Evolutionary conservation across 1,140 invertebrate genomes (phyloP).

Genomic region (Aplysia californica): DNA sequence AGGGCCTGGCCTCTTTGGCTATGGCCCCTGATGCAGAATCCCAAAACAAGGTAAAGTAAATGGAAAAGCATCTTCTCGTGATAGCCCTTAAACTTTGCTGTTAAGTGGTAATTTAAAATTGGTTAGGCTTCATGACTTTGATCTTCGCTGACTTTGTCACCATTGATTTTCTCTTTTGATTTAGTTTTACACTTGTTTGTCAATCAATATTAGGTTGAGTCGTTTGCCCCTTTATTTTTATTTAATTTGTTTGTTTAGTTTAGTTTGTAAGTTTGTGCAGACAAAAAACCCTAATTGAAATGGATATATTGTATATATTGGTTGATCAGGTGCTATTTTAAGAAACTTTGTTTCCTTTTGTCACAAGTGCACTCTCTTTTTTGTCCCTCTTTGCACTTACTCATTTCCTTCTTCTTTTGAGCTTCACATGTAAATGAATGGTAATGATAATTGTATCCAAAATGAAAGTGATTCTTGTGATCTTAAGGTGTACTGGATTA

Average conservation of each 20-base stretch:
- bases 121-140: too few species aligned
- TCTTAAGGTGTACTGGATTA: background rate
- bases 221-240: background rate
- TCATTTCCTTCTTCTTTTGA: background rate
- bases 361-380: too few species aligned
- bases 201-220: too few species aligned
- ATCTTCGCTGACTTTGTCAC: too few species aligned
- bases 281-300: too few species aligned
- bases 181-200: too few species aligned
- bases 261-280: too few species aligned
- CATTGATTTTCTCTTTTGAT: too few species aligned
- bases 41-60: conserved; percentile 44
- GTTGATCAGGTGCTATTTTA: too few species aligned
- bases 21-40: conserved; percentile 32
- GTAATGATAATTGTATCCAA: background rate
- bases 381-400: too few species aligned
- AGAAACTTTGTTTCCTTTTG: too few species aligned
- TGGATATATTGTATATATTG: too few species aligned
- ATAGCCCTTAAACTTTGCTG: background rate
- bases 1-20: conserved; percentile 50
- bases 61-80: background rate
- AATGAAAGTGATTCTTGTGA: background rate
- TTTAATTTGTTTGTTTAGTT: background rate
- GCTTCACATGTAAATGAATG: background rate
- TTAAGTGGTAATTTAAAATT: background rate